Evolutionary conservation across 2,113 vertebrate genomes (phyloP).

Genomic region (Nerophis ophidion): DNA sequence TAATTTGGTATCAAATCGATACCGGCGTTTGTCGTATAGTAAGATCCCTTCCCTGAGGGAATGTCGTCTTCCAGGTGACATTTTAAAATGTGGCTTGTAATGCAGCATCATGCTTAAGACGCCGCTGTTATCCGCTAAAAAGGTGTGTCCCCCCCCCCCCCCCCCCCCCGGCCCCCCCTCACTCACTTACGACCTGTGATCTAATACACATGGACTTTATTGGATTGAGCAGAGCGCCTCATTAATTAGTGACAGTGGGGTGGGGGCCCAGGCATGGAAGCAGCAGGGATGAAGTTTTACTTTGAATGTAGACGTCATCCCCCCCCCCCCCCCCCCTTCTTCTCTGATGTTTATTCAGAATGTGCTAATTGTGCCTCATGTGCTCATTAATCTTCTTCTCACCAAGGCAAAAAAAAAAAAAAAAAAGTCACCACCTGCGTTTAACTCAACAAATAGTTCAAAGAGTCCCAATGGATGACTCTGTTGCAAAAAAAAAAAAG

Average conservation of each 20-base stretch:
- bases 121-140: background rate
- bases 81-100: too few relatives aligned
- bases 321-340: background rate
- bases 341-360: background rate
- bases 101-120: too few relatives aligned
- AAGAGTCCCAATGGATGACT: too few relatives aligned
- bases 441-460: too few relatives aligned
- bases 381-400: background rate
- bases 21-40: too few relatives aligned
- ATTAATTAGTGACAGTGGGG: constrained; percentile 6
- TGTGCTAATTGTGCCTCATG: background rate
- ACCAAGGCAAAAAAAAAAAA: background rate
- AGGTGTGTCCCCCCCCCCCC: background rate
- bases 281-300: background rate
- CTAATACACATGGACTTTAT: background rate
- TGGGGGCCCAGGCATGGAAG: background rate
- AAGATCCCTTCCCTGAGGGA: too few relatives aligned
- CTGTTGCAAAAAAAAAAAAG: too few relatives aligned
- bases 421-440: background rate
- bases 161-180: too few relatives aligned
- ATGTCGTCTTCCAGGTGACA: too few relatives aligned
- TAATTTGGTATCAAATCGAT: too few relatives aligned
- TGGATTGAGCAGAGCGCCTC: background rate
- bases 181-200: background rate
- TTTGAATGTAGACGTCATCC: background rate